Evolutionary conservation across 2,888 invertebrate genomes (phyloP).

Genomic region (Nebria salina): DNA sequence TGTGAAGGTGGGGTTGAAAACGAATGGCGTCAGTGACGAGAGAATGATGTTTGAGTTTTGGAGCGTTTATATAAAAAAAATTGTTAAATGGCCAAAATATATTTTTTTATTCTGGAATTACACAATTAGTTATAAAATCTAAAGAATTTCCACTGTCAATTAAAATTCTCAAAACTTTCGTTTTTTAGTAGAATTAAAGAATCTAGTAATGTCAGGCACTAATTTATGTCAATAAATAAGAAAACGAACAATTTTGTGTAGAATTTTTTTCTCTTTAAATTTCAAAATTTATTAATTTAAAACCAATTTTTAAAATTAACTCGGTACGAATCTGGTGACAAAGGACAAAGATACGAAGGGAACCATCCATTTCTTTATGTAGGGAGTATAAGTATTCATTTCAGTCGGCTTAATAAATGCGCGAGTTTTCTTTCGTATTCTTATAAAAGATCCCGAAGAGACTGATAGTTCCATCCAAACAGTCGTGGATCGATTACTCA

Average conservation of each 20-base stretch:
- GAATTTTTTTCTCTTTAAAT: no score
- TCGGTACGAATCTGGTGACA: neutral
- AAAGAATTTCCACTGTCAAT: no score
- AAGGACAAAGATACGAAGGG: neutral
- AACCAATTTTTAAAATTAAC: no score
- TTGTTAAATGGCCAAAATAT: neutral
- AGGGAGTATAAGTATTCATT: slow-evolving; percentile 27
- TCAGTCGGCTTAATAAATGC: slow-evolving; percentile 38
- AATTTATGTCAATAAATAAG: no score
- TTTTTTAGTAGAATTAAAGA: no score
- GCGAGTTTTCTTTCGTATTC: slow-evolving; percentile 24
- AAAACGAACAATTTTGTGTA: no score
- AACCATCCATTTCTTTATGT: neutral
- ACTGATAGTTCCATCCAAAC: slow-evolving; percentile 32
- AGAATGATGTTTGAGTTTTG: neutral
- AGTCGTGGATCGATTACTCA: slow-evolving; percentile 7
- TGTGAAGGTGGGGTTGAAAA: slow-evolving; percentile 7
- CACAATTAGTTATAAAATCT: no score
- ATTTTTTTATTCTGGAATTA: no score
- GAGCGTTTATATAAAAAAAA: neutral
- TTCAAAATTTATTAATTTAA: no score
- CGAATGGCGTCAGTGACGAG: neutral
- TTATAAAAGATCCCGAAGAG: slow-evolving; percentile 33
- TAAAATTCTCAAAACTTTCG: no score
- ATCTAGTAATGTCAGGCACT: no score